Evolutionary conservation across 1,140 invertebrate genomes (phyloP).

Genomic region (Copidosoma floridanum): DNA sequence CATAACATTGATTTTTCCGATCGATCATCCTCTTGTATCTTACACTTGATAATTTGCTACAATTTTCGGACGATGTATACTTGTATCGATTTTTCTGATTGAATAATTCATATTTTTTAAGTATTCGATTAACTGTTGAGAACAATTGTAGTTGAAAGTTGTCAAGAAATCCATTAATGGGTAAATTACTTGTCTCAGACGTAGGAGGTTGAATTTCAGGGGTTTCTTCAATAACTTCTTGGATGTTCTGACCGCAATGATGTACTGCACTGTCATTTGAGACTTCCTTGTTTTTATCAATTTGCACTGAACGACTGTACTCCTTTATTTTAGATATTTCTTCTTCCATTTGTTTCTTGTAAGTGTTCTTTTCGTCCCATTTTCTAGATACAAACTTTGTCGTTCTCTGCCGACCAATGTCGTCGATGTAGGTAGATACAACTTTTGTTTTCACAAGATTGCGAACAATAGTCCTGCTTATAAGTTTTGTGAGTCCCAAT

Average conservation of each 20-base stretch:
- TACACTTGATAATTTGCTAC: neutral
- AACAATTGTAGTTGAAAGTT: too few species aligned
- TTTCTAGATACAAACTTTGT: constrained; percentile 51
- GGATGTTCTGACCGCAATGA: too few species aligned
- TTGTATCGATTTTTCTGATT: constrained; percentile 30
- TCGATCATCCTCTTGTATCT: neutral
- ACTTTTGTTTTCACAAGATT: constrained; percentile 54
- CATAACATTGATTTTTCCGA: too few species aligned
- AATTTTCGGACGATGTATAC: constrained; percentile 21
- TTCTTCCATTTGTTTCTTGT: constrained; percentile 46
- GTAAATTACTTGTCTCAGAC: too few species aligned
- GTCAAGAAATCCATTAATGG: too few species aligned
- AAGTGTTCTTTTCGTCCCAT: constrained; percentile 40
- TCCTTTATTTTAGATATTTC: constrained; percentile 53
- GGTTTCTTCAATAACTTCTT: neutral
- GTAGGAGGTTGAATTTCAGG: too few species aligned
- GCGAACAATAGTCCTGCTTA: constrained; percentile 54
- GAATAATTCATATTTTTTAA: constrained; percentile 38
- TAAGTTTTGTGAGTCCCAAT: constrained; percentile 58
- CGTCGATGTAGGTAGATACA: constrained; percentile 56
- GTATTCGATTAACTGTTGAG: constrained; percentile 32
- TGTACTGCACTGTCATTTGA: neutral
- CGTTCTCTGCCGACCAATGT: constrained; percentile 59
- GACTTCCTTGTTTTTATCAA: constrained; percentile 11
- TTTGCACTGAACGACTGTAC: constrained; percentile 25